Percentiles rank a stretch among this genome's conserved stretches.
phyloP scores from a whole-genome alignment of 2,888 invertebrate species.

The Hydrotaea cyrtoneurina region DNA sequence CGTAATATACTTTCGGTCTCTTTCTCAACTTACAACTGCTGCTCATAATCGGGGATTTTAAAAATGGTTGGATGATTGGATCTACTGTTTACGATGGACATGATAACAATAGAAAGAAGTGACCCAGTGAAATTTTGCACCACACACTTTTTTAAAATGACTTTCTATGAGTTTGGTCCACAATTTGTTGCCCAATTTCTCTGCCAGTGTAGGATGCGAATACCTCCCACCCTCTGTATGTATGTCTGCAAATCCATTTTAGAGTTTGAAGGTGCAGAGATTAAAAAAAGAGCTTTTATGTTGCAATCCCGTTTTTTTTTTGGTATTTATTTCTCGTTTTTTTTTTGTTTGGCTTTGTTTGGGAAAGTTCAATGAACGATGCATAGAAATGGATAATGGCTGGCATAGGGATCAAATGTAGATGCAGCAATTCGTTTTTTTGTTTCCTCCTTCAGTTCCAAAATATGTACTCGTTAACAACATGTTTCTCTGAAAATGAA shows the following conservation, averaged over 20 bases:
- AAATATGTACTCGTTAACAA: constrained; percentile 11
- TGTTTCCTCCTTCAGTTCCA: not conserved
- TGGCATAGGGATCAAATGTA: not conserved
- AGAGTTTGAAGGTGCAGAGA: not conserved
- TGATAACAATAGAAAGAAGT: no score
- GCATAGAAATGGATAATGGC: not conserved
- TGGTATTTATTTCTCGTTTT: not conserved
- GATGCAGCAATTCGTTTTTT: constrained; percentile 19
- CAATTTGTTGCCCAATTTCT: no score
- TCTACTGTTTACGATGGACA: no score
- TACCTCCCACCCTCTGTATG: no score
- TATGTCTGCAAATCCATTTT: constrained; percentile 1
- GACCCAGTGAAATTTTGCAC: no score
- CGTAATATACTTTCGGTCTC: no score
- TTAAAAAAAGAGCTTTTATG: not conserved
- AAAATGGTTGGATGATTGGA: no score
- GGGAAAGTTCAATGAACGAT: constrained; percentile 27
- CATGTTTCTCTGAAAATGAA: not conserved
- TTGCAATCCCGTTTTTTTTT: not conserved
- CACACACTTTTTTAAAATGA: no score
- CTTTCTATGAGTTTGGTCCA: no score
- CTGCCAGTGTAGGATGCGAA: not conserved
- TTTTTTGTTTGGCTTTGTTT: not conserved
- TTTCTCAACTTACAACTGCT: no score
- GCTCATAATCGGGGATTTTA: no score